These are phyloP conservation scores for Ramphastos sulfuratus DNA, from an alignment of 2,113 vertebrate species.

Conservation along the genomic window DNA sequence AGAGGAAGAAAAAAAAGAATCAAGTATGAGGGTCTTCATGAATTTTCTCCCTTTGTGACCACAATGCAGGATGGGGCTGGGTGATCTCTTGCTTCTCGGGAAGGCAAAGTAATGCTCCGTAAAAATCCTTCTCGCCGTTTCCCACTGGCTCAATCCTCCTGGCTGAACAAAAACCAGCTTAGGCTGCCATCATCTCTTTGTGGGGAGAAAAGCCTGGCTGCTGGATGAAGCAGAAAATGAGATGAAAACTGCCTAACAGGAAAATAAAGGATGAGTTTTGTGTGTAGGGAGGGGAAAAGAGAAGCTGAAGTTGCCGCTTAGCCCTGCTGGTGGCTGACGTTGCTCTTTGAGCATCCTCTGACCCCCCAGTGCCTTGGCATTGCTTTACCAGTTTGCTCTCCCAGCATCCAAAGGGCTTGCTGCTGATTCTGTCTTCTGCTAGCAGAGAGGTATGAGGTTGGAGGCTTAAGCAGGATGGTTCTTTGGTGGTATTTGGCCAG, in stretches of 20 bases:
- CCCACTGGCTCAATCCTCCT: neutral
- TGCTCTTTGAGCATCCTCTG: neutral
- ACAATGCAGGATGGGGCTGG: accelerated
- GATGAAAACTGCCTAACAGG: neutral
- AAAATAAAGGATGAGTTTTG: neutral
- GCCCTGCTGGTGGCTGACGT: accelerated
- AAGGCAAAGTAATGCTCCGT: neutral
- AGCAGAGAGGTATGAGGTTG: neutral
- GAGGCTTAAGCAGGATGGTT: neutral
- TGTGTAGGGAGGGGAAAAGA: accelerated
- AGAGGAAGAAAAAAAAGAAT: neutral
- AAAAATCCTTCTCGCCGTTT: neutral
- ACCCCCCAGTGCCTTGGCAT: accelerated
- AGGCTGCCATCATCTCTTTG: neutral
- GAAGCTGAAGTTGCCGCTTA: neutral
- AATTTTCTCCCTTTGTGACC: neutral
- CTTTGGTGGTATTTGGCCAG: accelerated
- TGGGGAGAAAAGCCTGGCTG: neutral
- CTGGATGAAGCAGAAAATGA: constrained; percentile 33
- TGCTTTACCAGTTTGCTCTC: neutral
- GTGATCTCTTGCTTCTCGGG: neutral
- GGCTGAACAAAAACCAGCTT: neutral
- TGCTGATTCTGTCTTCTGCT: neutral
- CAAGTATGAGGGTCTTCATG: accelerated
- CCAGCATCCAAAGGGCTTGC: neutral